Evolutionary conservation across 2,113 vertebrate species (phyloP).

Genomic region (Vulpes lagopus): DNA sequence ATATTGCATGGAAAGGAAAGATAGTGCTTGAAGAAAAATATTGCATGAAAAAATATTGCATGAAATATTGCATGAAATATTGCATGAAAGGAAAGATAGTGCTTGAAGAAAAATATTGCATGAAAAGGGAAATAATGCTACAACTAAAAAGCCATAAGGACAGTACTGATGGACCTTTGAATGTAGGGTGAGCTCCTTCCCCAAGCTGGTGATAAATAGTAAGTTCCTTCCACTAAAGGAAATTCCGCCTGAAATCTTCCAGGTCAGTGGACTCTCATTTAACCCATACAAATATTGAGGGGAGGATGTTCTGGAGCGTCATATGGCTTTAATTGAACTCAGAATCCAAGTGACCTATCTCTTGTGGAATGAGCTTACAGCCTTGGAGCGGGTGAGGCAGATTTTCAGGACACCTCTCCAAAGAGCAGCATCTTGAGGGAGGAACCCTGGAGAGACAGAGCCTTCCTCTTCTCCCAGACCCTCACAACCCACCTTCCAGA

Average conservation of each 20-base stretch:
- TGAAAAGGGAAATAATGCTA: background rate
- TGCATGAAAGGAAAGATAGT: background rate
- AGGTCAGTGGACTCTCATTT: background rate
- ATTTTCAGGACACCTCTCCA: accelerated
- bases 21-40: background rate
- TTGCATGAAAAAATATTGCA: background rate
- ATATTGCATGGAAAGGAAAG: background rate
- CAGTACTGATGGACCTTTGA: background rate
- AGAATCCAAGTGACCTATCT: background rate
- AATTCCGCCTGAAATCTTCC: background rate
- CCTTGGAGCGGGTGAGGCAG: accelerated
- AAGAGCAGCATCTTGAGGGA: background rate
- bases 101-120: background rate
- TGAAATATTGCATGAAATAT: background rate
- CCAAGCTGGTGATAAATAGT: background rate
- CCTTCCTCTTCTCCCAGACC: background rate
- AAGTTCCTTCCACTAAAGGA: background rate
- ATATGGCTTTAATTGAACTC: background rate
- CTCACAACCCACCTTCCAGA: background rate
- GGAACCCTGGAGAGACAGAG: too few species aligned
- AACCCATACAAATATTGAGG: accelerated
- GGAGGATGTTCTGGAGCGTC: background rate
- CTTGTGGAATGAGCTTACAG: background rate
- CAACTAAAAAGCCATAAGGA: background rate
- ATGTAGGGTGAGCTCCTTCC: background rate